A percentile compares a stretch with the other conserved stretches of the same genome.
These are phyloP conservation scores for Archegozetes longisetosus DNA, from an alignment of 1,140 invertebrate species.

Conservation along the genomic window DNA sequence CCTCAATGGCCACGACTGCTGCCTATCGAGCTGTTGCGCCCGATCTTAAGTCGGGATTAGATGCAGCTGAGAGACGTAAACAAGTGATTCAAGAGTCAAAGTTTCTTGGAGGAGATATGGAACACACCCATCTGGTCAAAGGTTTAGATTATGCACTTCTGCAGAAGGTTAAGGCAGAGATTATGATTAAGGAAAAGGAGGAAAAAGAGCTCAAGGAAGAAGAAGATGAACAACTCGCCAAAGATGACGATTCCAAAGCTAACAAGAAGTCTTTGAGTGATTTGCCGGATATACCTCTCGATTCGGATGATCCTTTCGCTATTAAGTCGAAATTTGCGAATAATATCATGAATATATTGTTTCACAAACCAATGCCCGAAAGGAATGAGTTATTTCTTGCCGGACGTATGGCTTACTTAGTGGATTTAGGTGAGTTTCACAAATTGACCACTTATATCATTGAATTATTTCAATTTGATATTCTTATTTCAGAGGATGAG, in stretches of 20 bases:
- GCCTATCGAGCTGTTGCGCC: slow-evolving; percentile 90
- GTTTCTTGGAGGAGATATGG: slow-evolving; percentile 99
- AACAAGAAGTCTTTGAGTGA: background rate
- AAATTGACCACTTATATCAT: background rate
- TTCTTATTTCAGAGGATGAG: slow-evolving; percentile 49
- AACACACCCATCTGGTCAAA: slow-evolving; percentile 99
- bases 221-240: slow-evolving; percentile 32
- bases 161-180: slow-evolving; percentile 56
- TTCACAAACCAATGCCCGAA: slow-evolving; percentile 35
- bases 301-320: background rate
- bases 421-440: slow-evolving; percentile 41
- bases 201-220: slow-evolving; percentile 31
- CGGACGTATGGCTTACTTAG: slow-evolving; percentile 93
- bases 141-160: slow-evolving; percentile 97
- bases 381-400: slow-evolving; percentile 89
- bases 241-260: slow-evolving; percentile 23
- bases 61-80: slow-evolving; percentile 83
- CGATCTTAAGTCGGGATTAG: slow-evolving; percentile 70
- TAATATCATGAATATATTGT: slow-evolving; percentile 35
- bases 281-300: background rate
- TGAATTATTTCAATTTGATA: background rate
- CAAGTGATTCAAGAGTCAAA: slow-evolving; percentile 98
- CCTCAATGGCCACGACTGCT: slow-evolving; percentile 65
- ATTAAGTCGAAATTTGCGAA: slow-evolving; percentile 23
- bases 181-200: slow-evolving; percentile 14